Evolutionary conservation across 2,797 vertebrate species (phyloP).

Genomic region (Myotis vivesi): DNA sequence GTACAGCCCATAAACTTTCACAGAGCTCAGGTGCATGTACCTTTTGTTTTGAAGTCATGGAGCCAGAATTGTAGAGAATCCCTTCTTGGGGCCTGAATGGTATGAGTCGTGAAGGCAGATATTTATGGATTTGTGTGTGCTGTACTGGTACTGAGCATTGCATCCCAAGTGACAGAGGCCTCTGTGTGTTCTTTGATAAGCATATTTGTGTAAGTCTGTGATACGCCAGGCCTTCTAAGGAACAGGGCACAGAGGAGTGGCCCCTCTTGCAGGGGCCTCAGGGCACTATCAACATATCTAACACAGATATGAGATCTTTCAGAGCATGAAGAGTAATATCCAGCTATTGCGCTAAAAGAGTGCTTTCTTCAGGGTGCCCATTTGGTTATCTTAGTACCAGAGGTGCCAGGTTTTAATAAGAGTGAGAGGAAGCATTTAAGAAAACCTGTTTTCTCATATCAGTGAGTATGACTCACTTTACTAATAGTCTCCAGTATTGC

Average conservation of each 20-base stretch:
- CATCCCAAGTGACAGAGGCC: background rate
- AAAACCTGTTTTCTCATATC: background rate
- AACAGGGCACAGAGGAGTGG: background rate
- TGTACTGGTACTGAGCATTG: background rate
- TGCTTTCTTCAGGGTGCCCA: background rate
- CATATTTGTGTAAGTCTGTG: background rate
- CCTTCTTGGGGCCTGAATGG: background rate
- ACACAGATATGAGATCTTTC: background rate
- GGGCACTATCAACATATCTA: background rate
- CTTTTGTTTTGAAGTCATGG: conserved; percentile 15
- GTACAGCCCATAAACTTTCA: background rate
- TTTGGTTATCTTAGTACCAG: background rate
- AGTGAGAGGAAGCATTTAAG: background rate
- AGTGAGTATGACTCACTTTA: background rate
- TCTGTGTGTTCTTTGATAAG: background rate
- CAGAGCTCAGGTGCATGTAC: background rate
- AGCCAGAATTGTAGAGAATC: background rate
- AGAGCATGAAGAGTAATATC: background rate
- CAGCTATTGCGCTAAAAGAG: conserved; percentile 11
- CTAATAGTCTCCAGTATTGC: background rate
- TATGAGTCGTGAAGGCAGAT: background rate
- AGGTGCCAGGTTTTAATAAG: background rate
- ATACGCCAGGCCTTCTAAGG: background rate
- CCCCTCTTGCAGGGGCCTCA: background rate
- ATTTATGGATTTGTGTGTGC: background rate